These are phyloP conservation scores for Danio rerio DNA, from an alignment of 2,113 vertebrate species.

Conservation along the genomic window GRCz12tu NC_133179.1:7694001-7694500, in stretches of 20 bases:
- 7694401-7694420: constrained; percentile 98
- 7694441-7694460: constrained; percentile 88
- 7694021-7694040: constrained; percentile 75
- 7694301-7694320: constrained; percentile 84
- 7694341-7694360: constrained; percentile 86
- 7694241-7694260: constrained; percentile 87
- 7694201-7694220: constrained; percentile 78
- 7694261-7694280: constrained; percentile 88
- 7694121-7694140: constrained; percentile 92
- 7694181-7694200: constrained; percentile 88
- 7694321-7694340: constrained; percentile 80
- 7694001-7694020: constrained; percentile 82
- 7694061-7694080: constrained; percentile 91
- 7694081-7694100: constrained; percentile 85
- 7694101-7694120: constrained; percentile 86
- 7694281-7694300: constrained; percentile 88
- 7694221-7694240: constrained; percentile 85
- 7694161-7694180: constrained; percentile 90
- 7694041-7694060: constrained; percentile 71
- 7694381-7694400: constrained; percentile 94
- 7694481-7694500: constrained; percentile 87
- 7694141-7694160: constrained; percentile 89
- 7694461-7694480: constrained; percentile 95
- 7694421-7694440: constrained; percentile 87
- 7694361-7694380: constrained; percentile 90